These are phyloP conservation scores for Cloeon dipterum DNA, from an alignment of 2,888 invertebrate species.

Conservation along the genomic window DNA sequence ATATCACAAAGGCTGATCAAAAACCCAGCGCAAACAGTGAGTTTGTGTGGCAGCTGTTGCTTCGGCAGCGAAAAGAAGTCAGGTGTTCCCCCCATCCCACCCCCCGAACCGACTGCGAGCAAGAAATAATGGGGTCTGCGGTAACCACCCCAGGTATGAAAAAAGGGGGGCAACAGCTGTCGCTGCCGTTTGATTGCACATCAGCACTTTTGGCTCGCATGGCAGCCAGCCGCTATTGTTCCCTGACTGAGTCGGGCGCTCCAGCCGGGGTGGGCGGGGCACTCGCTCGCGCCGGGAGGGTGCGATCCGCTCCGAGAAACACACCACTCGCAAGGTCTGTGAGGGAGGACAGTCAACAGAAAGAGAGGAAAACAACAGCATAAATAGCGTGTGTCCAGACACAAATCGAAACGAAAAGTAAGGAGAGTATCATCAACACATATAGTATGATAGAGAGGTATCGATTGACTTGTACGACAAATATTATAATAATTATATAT, in stretches of 20 bases:
- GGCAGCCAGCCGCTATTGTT: too few relatives aligned
- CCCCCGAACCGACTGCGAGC: too few relatives aligned
- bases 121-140: constrained; percentile 25
- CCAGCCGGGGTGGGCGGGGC: constrained; percentile 19
- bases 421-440: constrained; percentile 2
- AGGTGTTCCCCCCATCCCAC: too few relatives aligned
- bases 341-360: constrained; percentile 13
- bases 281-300: constrained; percentile 19
- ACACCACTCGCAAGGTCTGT: constrained; percentile 17
- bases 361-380: constrained; percentile 19
- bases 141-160: constrained; percentile 23
- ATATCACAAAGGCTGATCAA: too few relatives aligned
- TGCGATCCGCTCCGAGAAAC: constrained; percentile 17
- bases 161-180: constrained; percentile 15
- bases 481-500: constrained; percentile 10
- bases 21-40: too few relatives aligned
- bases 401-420: constrained; percentile 2
- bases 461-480: too few relatives aligned
- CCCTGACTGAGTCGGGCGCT: too few relatives aligned
- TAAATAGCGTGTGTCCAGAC: constrained; percentile 8
- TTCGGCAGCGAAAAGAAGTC: too few relatives aligned
- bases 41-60: too few relatives aligned
- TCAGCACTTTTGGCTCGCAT: constrained; percentile 14
- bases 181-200: constrained; percentile 4
- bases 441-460: constrained; percentile 4